These are phyloP conservation scores for Centropus bengalensis DNA, from an alignment of 2,113 vertebrate species.

Conservation along the genomic window DNA sequence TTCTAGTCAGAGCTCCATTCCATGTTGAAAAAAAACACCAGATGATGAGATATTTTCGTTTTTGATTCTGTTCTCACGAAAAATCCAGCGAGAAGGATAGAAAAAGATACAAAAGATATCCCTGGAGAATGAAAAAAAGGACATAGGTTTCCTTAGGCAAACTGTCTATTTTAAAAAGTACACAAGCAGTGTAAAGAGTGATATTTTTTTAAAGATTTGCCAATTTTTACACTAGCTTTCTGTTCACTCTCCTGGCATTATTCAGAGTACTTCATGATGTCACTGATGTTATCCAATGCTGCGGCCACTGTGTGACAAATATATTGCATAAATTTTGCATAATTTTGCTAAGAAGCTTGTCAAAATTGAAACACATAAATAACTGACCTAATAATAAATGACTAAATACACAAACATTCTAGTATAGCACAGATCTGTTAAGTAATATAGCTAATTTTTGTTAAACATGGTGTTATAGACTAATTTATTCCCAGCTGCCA, in stretches of 20 bases:
- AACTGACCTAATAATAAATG: not conserved
- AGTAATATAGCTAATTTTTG: not conserved
- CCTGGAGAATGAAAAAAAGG: not conserved
- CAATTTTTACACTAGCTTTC: not conserved
- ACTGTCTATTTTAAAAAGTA: not conserved
- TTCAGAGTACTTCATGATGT: not conserved
- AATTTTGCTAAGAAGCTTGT: not conserved
- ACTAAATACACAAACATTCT: not conserved
- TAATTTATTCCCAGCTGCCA: not conserved
- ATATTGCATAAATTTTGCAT: not conserved
- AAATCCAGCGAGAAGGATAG: not conserved
- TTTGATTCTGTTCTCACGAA: not conserved
- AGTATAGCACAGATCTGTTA: not conserved
- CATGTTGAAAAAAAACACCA: not conserved
- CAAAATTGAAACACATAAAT: not conserved
- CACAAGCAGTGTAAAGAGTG: not conserved
- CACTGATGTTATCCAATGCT: not conserved
- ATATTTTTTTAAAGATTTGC: not conserved
- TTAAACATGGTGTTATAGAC: not conserved
- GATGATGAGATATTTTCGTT: not conserved
- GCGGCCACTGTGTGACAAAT: not conserved
- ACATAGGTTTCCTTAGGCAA: not conserved
- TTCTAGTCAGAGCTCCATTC: slow-evolving; percentile 10
- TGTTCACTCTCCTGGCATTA: not conserved
- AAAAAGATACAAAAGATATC: not conserved